A percentile compares a stretch with the other conserved stretches of the same genome.
Conservation (phyloP, 2,888 invertebrate species). For the Hymenopus coronatus region DNA sequence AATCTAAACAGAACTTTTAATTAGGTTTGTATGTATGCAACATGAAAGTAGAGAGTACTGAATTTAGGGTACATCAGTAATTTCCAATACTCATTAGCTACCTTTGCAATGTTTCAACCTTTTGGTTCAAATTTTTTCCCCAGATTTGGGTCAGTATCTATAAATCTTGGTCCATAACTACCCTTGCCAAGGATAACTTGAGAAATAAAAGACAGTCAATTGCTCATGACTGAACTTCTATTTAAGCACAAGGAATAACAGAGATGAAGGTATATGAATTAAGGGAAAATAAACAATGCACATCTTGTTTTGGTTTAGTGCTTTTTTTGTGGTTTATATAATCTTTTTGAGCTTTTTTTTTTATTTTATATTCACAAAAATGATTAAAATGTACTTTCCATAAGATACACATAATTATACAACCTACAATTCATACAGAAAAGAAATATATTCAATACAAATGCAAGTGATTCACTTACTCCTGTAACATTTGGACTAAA, state of each 20-base stretch:
- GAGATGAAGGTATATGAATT: not conserved
- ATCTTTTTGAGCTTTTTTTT: constrained; percentile 26
- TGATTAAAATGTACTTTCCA: constrained; percentile 22
- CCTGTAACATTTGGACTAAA: not conserved
- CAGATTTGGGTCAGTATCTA: no score
- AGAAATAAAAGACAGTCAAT: no score
- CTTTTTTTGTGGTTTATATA: constrained; percentile 18
- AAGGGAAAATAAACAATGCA: not conserved
- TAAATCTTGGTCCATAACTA: no score
- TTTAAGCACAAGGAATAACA: not conserved
- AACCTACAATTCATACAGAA: constrained; percentile 14
- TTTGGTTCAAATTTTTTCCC: no score
- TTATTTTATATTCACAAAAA: constrained; percentile 33
- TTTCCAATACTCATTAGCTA: no score
- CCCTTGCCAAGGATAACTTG: no score
- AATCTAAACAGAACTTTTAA: no score
- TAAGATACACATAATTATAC: constrained; percentile 23
- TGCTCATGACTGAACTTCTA: no score
- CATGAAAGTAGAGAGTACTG: no score
- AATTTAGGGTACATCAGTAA: no score
- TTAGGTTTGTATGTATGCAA: no score
- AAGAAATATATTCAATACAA: constrained; percentile 19
- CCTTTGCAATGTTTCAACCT: no score
- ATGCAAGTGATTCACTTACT: constrained; percentile 3
- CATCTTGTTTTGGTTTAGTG: not conserved